Evolutionary conservation across 2,113 vertebrate genomes (phyloP), one percentile per base, ranked within the genome.

Genomic region (Danionella cerebrum): DNA sequence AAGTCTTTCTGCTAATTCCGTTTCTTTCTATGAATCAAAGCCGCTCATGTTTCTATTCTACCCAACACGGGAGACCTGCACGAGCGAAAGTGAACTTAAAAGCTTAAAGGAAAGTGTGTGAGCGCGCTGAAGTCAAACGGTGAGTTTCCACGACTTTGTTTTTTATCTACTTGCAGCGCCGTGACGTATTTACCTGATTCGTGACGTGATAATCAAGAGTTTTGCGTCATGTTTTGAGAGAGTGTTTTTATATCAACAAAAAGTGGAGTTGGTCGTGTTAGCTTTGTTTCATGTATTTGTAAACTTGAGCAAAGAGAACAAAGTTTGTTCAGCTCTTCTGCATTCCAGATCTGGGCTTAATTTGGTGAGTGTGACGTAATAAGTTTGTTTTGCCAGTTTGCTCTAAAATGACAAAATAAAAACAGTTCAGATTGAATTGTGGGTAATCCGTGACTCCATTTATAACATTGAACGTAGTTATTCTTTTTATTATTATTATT

Each of bases 261-360:
- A n/a, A n/a, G n/a, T n/a, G n/a, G n/a, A n/a, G n/a, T n/a, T n/a
- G n/a, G n/a, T n/a, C n/a, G n/a, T n/a, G n/a, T n/a, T 1, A 31
- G 25, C 18, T 52, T 52, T 52, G 9, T 10, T 24, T 18, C 14
- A 10, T 41, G 36, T 11, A 7, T 55, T n/a, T 27, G 9, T 3
- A 29, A 2, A 33, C 16, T 31, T 31, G 1, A n/a, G n/a, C 24
- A 9, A 9, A 1, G 16, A 11, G 13, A 18, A 4, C 1, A 3
- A 21, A n/a, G 33, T 31, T 6, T 62, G 19, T 47, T 16, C 5
- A 2, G 11, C 11, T 33, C 1, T 62, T 82, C 70, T 81, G 81
- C 82, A 81, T 83, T 62, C 25, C 22, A 22, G 6, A 47, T 31
- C 59, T 63, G 59, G n/a, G 3, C 8, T 63, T 63, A 19, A 41